phyloP scores from a whole-genome alignment of 2,888 invertebrate genomes.

The Lamellibrachia columna region DNA sequence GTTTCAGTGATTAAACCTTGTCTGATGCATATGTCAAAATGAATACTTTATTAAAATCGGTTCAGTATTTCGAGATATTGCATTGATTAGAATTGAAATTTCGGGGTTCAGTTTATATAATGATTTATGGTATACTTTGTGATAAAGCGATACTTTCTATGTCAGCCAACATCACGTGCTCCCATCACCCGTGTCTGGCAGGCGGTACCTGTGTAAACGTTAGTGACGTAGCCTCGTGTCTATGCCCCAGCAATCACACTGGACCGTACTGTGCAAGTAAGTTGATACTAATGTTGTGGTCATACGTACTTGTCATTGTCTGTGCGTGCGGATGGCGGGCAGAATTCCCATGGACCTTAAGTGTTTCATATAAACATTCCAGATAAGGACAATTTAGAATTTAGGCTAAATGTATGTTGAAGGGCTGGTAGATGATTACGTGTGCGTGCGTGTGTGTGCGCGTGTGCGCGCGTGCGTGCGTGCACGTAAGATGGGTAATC shows the following conservation, averaged over 20 bases:
- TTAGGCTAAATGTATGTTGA: background rate
- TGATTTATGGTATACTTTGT: background rate
- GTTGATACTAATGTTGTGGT: background rate
- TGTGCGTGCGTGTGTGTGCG: background rate
- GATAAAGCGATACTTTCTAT: background rate
- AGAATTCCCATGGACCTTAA: too few relatives aligned
- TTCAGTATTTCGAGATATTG: too few relatives aligned
- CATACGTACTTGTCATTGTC: background rate
- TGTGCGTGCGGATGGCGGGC: background rate
- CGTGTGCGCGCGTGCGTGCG: background rate
- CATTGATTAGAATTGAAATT: too few relatives aligned
- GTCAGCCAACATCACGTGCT: background rate
- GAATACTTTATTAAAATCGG: too few relatives aligned
- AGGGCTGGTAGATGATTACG: background rate
- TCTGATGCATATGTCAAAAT: too few relatives aligned
- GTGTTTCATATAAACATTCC: too few relatives aligned
- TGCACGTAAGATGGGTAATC: background rate
- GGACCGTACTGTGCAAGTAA: background rate
- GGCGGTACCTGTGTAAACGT: background rate
- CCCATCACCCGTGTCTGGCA: background rate
- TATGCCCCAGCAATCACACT: background rate
- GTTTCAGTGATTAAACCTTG: too few relatives aligned
- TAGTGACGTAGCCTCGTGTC: background rate
- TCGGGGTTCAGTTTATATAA: background rate
- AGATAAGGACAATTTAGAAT: too few relatives aligned